Conservation (phyloP, 1,140 invertebrate species). For the Solenopsis fugax region DNA sequence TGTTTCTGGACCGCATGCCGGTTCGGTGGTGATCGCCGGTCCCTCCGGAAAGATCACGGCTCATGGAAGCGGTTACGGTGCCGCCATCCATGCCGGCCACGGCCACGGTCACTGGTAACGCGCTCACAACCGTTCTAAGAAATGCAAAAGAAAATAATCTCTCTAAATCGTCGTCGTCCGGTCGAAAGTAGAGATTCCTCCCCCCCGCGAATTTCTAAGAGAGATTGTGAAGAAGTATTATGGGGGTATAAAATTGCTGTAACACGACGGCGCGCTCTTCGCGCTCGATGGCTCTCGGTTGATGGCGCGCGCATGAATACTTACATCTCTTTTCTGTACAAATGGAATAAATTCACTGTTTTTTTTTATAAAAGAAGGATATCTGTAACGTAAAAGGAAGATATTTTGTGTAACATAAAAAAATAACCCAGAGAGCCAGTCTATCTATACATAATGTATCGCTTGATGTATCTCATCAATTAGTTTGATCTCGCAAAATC, state of each 20-base stretch:
- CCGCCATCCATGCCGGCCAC: slow-evolving; percentile 81
- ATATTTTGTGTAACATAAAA: neutral
- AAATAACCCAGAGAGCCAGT: neutral
- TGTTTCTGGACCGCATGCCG: slow-evolving; percentile 83
- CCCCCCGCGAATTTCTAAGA: neutral
- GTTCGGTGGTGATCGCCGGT: slow-evolving; percentile 84
- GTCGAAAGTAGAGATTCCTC: neutral
- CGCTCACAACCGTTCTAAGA: slow-evolving; percentile 7
- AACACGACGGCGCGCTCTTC: slow-evolving; percentile 58
- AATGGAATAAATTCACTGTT: slow-evolving; percentile 52
- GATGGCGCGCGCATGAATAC: slow-evolving; percentile 14
- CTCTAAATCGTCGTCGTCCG: slow-evolving; percentile 1
- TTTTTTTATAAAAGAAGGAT: neutral
- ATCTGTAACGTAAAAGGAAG: neutral
- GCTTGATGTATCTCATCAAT: neutral
- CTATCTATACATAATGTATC: slow-evolving; percentile 20
- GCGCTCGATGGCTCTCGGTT: slow-evolving; percentile 32
- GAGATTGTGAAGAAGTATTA: slow-evolving; percentile 7
- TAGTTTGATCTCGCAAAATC: neutral
- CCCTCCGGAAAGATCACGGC: slow-evolving; percentile 85
- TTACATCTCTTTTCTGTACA: slow-evolving; percentile 40
- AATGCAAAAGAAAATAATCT: neutral
- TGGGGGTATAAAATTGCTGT: slow-evolving; percentile 36
- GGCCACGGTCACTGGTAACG: slow-evolving; percentile 81
- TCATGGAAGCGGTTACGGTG: slow-evolving; percentile 84